Evolutionary conservation across 2,888 invertebrate species (phyloP), one percentile per base, ranked within the genome.

Genomic region (Nematopogon swammerdamellus): DNA sequence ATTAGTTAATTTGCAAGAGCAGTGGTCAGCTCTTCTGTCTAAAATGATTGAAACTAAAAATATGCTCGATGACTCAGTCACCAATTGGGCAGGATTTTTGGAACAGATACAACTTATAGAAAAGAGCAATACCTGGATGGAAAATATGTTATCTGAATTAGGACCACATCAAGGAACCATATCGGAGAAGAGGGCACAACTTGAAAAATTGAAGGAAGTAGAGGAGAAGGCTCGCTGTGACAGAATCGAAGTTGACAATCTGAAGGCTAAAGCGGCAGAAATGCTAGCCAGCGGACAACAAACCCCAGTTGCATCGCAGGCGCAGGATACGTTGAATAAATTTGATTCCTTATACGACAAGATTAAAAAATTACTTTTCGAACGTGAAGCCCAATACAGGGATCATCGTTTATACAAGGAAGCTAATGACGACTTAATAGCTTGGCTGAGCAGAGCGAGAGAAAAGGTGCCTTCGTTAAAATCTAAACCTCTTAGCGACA

Each of bases 41-140:
- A 89, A 89, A 64, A 94, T 97, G 86, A 86, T 93, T 45, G 95
- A 96, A 67, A 92, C 93, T 0, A 95, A 96, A 70, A 85, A 90
- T 1, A 84, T 89, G 58, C 72, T 95, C 14, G 95, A 95, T 63
- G 94, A 94, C 60, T 91, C 92, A 1, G 89, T 96, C 16, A 91
- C 92, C 19, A 91, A 92, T 72, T 95, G 95, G 95, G 88, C 94
- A 51, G 93, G 92, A 46, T 88, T 95, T 62, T 72, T 94, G 47
- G 93, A 95, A 65, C 92, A 95, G 67, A 91, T 94, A 52, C 91
- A 92, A 62, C 85, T 89, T 46, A 84, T 95, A 18, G 88, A 89
- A 57, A 93, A 92, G 66, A 90, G 89, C 29, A 88, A 93, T 19
- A 86, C 85, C 49, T 88, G 88, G 75, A 81, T 95, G 62, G 88